phyloP scores from a whole-genome alignment of 2,113 vertebrate genomes.

The Cynopterus brachyotis region DNA sequence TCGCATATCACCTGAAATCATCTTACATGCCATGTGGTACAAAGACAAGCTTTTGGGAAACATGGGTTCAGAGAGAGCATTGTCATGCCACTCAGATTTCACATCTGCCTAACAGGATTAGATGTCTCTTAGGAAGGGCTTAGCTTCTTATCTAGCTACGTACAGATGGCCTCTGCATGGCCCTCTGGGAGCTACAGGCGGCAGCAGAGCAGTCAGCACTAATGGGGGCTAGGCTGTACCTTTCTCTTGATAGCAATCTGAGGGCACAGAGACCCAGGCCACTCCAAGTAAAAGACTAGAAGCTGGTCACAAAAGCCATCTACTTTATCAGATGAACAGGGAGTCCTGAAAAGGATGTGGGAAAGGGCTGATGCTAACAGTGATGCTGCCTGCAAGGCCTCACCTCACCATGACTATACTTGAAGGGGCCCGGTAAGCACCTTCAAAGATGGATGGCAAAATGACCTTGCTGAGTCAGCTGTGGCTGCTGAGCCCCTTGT shows the following conservation, averaged over 20 bases:
- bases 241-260: not conserved
- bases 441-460: not conserved
- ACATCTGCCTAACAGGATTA: constrained; percentile 72
- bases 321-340: not conserved
- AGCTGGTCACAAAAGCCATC: constrained; percentile 21
- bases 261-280: not conserved
- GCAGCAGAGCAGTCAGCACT: not conserved
- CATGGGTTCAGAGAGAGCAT: not conserved
- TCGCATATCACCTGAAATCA: not conserved
- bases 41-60: constrained; percentile 45
- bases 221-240: not conserved
- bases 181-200: not conserved
- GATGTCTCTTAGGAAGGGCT: constrained; percentile 15
- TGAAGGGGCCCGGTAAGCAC: not conserved
- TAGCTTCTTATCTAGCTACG: constrained; percentile 67
- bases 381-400: not conserved
- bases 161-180: constrained; percentile 42
- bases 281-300: not conserved
- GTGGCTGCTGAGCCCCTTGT: not conserved
- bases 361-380: not conserved
- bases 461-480: not conserved
- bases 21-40: not conserved
- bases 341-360: not conserved
- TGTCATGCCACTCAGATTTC: not conserved
- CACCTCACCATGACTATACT: not conserved